phyloP scores from a whole-genome alignment of 2,113 vertebrate species.

The Caracal caracal region DNA sequence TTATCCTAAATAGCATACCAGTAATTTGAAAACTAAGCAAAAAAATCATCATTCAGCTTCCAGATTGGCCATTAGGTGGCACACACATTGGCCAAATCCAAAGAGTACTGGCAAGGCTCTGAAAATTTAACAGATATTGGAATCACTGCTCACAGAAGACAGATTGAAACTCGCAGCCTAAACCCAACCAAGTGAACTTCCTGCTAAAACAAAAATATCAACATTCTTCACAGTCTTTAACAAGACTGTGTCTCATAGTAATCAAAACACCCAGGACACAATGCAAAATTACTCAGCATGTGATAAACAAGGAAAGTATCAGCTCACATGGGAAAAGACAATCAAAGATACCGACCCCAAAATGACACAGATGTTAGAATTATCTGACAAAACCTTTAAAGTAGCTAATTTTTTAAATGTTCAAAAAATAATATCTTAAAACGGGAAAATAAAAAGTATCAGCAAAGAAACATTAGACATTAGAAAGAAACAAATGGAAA shows the following conservation, averaged over 20 bases:
- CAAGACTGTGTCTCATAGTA: conserved; percentile 3
- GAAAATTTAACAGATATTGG: background rate
- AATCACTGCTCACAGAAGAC: background rate
- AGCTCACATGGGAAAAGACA: background rate
- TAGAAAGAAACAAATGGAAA: background rate
- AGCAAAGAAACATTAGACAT: background rate
- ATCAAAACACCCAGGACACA: conserved; percentile 4
- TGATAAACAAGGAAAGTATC: conserved; percentile 33
- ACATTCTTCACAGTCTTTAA: background rate
- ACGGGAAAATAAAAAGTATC: background rate
- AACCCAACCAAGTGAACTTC: background rate
- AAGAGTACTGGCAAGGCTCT: background rate
- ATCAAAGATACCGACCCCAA: background rate
- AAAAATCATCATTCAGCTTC: background rate
- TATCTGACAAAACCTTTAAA: background rate
- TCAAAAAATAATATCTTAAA: background rate
- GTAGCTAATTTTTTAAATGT: background rate
- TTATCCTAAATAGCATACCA: background rate
- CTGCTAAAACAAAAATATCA: conserved; percentile 30
- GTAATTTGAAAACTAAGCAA: background rate
- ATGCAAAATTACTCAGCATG: background rate
- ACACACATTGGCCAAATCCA: background rate
- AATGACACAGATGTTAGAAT: background rate
- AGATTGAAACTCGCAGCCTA: background rate
- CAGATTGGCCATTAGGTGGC: background rate